Evolutionary conservation across 2,113 vertebrate species (phyloP), one percentile per base, ranked within the genome.

Genomic region (Pteropus alecto): DNA sequence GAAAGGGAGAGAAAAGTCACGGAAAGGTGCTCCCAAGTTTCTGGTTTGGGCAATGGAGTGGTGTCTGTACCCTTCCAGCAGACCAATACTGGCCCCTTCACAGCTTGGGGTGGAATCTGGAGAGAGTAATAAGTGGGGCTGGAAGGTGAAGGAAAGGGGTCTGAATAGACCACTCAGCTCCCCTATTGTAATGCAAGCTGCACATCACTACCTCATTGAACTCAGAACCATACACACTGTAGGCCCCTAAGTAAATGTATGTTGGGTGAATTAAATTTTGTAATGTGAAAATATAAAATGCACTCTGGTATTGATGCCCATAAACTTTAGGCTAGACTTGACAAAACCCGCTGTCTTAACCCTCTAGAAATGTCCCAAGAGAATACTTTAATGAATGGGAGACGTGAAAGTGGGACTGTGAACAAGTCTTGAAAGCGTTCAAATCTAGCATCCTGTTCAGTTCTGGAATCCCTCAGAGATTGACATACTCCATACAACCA

Each of bases 401-500:
- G 35, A 58, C 3, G 1, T 28, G 28, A 83, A 73, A 41, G 33
- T 18, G 12, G 33, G 22, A 77, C 24, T 82, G 60, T 43, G 43
- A 71, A 41, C 12, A 22, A 30, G 14, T 78, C 77, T 68, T 65
- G 28, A 74, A 54, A n/a, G 8, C 28, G 9, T 83, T 89, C 86
- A 86, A 68, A 54, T 15, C 38, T n/a, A 24, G 18, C 26, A 43
- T 90, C 63, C 63, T 87, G 38, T 92, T 92, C 68, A 48, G 51
- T 86, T 90, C 89, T 83, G 16, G 24, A 63, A 58, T 88, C 28
- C 88, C 88, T 58, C 33, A 79, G 77, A 97, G 43, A 95, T 3
- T 54, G 85, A 58, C 54, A 35, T 51, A 48, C 41, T 87, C 33
- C 70, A 11, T 87, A 54, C 22, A 90, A 28, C 43, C 89, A 87